Evolutionary conservation across 2,888 invertebrate genomes (phyloP).

Genomic region (Idaea straminata): DNA sequence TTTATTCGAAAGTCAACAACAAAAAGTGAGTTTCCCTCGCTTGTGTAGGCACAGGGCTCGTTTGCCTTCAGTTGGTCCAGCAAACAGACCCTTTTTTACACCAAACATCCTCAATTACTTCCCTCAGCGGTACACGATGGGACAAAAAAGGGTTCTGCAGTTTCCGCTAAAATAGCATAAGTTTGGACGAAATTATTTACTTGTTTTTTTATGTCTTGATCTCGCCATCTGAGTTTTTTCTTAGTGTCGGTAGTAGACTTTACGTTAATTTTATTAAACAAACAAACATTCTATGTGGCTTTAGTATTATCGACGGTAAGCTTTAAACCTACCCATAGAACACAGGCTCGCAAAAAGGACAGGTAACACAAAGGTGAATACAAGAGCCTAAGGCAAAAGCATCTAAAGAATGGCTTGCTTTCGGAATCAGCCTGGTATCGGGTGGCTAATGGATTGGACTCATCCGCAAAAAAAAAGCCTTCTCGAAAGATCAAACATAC

Average conservation of each 20-base stretch:
- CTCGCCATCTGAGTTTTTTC: background rate
- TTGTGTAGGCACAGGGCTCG: conserved; percentile 16
- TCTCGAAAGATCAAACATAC: background rate
- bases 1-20: conserved; percentile 23
- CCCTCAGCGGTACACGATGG: conserved; percentile 19
- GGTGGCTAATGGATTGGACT: conserved; percentile 3
- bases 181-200: conserved; percentile 17
- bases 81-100: conserved; percentile 32
- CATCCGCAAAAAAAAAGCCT: background rate
- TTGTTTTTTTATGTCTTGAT: conserved; percentile 10
- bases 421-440: background rate
- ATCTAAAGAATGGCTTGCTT: background rate
- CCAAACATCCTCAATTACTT: conserved; percentile 32
- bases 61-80: conserved; percentile 20
- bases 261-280: background rate
- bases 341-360: background rate
- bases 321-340: background rate
- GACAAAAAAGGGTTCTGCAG: conserved; percentile 29
- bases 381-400: background rate
- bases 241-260: background rate
- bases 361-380: conserved; percentile 2
- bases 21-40: conserved; percentile 26
- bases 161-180: conserved; percentile 23
- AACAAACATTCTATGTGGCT: background rate
- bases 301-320: background rate